Evolutionary conservation across 92 coral and sea anemone species (phyloP).

Genomic region (Bergia sp.): DNA sequence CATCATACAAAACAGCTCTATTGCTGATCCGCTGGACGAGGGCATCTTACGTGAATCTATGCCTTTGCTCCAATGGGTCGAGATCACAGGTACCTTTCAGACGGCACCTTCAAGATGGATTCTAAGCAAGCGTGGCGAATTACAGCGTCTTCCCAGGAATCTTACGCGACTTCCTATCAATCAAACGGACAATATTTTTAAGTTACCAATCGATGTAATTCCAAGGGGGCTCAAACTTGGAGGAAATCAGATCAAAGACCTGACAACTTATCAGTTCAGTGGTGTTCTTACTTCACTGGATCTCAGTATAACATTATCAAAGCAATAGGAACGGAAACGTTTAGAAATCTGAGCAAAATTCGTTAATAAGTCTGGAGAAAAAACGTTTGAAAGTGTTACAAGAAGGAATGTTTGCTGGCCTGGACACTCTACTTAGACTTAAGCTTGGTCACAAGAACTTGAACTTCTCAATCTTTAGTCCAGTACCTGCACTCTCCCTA

Average conservation of each 20-base stretch:
- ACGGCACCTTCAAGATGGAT: conserved; percentile 54
- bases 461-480: conserved; percentile 52
- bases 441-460: conserved; percentile 38
- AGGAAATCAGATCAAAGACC: background rate
- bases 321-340: background rate
- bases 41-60: conserved; percentile 37
- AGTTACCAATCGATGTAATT: conserved; percentile 4
- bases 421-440: background rate
- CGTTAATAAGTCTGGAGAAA: background rate
- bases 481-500: no score
- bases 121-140: conserved; percentile 46
- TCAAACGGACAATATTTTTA: background rate
- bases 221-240: conserved; percentile 10
- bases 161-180: conserved; percentile 37
- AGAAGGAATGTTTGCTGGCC: conserved; percentile 15
- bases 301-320: background rate
- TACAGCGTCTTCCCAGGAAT: conserved; percentile 53
- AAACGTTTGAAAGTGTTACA: conserved; percentile 6
- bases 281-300: background rate
- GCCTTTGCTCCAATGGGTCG: conserved; percentile 72
- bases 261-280: conserved; percentile 1
- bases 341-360: background rate
- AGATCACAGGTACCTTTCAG: conserved; percentile 49
- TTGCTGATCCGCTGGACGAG: background rate
- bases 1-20: background rate